A percentile compares a stretch with the other conserved stretches of the same genome.
These are phyloP conservation scores for Elgaria multicarinata DNA, from an alignment of 2,113 vertebrate species.

Conservation along the genomic window DNA sequence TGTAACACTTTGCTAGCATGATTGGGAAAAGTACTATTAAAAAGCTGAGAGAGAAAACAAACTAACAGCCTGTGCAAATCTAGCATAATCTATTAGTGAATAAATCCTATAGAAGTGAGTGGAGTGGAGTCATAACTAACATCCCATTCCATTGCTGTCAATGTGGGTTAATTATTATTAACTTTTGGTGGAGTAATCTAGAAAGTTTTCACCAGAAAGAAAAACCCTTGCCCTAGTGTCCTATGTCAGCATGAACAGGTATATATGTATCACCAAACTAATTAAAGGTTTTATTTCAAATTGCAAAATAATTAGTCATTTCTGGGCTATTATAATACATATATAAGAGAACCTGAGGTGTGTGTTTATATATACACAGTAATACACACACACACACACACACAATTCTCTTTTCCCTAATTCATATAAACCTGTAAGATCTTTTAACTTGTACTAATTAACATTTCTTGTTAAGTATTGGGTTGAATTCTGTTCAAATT, in stretches of 20 bases:
- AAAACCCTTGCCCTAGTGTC: background rate
- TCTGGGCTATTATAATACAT: background rate
- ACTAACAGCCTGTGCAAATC: background rate
- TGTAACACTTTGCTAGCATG: background rate
- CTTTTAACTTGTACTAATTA: background rate
- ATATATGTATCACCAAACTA: background rate
- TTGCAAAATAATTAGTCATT: background rate
- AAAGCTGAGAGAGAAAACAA: background rate
- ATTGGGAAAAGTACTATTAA: background rate
- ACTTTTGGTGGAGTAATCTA: background rate
- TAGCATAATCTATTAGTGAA: background rate
- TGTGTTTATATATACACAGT: too few species aligned
- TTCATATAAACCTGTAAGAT: background rate
- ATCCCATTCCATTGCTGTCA: background rate
- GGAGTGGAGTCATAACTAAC: background rate
- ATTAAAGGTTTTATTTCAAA: too few species aligned
- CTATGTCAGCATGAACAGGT: background rate
- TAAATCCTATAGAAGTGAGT: background rate
- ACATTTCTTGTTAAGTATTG: background rate
- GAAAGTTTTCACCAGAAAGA: background rate
- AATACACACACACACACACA: too few species aligned
- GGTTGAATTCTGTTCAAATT: background rate
- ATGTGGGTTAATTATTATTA: background rate
- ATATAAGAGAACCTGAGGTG: too few species aligned
- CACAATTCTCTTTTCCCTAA: too few species aligned